Base-by-base conservation (phyloP, 2,113 vertebrate genomes). In the Bucco capensis region DNA sequence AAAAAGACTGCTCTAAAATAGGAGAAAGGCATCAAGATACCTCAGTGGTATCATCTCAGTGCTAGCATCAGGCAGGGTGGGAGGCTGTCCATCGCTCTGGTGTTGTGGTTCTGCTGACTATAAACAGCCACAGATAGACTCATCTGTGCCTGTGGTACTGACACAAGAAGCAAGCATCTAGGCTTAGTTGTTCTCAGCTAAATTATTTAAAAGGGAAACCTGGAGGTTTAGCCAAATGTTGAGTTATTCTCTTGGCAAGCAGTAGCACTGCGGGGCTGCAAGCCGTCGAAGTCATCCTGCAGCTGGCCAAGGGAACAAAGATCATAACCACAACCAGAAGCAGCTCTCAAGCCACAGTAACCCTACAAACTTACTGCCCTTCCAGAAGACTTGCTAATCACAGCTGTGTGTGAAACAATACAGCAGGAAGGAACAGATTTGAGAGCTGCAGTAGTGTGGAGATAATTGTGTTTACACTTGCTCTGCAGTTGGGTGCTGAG, bases 391-490 rank as follows among this genome's bases (percentile, higher is more conserved):
- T 24, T 80, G 35, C 21, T 83, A 35, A 83, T 58, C 75, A 73
- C 44, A 53, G 24, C 58, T n/a, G 56, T 37, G 21, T 66, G 67
- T 50, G 28, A 75, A 80, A 92, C 86, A 85, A 83, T 70, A 37
- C 51, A 33, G 16, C 0, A 4, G 51, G 64, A 88, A 85, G 10
- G 38, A 60, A 24, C 3, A 7, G 38, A 50, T 89, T 62, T 82
- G 54, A 42, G 62, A 66, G 33, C 31, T 83, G 44, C 38, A 58
- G 42, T 56, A 66, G 56, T 0, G 13, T 10, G 4, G 54, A 85
- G 38, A 88, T 70, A 77, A 88, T 94, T 92, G 66, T 64, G 76
- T 91, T 92, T 91, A 56, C 35, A 49, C 42, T 91, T 86, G 64
- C 49, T 74, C 69, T 42, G 27, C 10, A n/a, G 3, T 19, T 2